Evolutionary conservation across 2,113 vertebrate species (phyloP), one percentile per base, ranked within the genome.

Genomic region (Catharus bicknelli): DNA sequence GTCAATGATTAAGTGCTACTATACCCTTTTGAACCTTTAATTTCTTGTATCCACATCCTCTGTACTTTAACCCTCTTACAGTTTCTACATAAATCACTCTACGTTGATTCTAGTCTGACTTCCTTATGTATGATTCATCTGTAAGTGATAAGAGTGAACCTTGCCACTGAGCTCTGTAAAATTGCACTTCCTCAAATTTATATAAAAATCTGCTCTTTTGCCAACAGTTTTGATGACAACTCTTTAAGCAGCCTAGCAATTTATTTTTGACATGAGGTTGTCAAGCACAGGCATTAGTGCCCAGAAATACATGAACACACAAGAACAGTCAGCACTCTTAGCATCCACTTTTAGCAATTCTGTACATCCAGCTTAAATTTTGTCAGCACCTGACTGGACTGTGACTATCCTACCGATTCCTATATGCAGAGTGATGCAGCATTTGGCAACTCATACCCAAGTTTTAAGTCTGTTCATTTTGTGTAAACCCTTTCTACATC

Each of bases 331-430:
- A 62, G 8, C 1, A 42, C 27, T 2, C 10, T 66, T 42, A 82
- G 2, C 34, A 72, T 17, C 2, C 19, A 42, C 20, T 77, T 70
- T 13, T 26, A 47, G 15, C 7, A 70, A 32, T 42, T 77, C 11
- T 34, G 9, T 55, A 63, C 4, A 2, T 20, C 10, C 20, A 67
- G 19, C 7, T 13, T 70, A 38, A 54, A 29, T 74, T 63, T 50
- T 19, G 8, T 7, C 47, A 50, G 11, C 9, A 5, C 10, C n/a
- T 73, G 9, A 34, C 20, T 80, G 14, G 19, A 13, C 38, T 55
- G 10, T 47, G 22, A 55, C 18, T 64, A 38, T 45, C 6, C 9
- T 59, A n/a, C 6, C 3, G n/a, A 23, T 8, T 42, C 0, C 1
- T 16, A 34, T 4, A 4, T 22, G 5, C 0, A 2, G 48, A 75